Percentiles rank a stretch among this genome's conserved stretches.
phyloP scores from a whole-genome alignment of 53 echinoderm and acorn worm species.

The Henricia sp. region DNA sequence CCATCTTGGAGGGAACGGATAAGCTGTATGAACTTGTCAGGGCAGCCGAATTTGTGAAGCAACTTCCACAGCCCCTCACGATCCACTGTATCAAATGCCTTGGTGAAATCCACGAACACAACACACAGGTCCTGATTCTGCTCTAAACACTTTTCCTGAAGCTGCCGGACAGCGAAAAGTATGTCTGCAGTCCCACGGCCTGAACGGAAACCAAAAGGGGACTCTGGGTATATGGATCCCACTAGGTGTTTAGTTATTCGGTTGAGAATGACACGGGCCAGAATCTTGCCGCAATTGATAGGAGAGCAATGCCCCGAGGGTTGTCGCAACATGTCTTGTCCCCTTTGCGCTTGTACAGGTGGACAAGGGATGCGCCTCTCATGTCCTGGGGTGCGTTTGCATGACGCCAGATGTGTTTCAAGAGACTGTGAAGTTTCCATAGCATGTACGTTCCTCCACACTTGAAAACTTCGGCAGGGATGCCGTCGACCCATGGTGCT shows the following conservation, averaged over 20 bases:
- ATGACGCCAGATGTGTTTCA: slow-evolving; percentile 20
- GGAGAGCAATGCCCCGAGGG: slow-evolving; percentile 12
- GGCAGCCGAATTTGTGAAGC: too few species aligned
- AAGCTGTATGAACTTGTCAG: too few species aligned
- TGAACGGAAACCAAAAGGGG: too few species aligned
- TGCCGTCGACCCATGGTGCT: background rate
- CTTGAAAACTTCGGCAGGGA: slow-evolving; percentile 5
- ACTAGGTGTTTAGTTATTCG: slow-evolving; percentile 13
- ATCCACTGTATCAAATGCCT: too few species aligned
- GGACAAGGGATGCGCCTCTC: slow-evolving; percentile 22
- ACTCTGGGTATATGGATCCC: background rate
- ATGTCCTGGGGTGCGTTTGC: slow-evolving; percentile 31
- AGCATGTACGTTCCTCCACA: slow-evolving; percentile 2
- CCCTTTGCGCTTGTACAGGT: slow-evolving; percentile 42
- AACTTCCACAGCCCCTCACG: background rate
- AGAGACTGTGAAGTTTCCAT: background rate
- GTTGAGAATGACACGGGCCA: slow-evolving; percentile 15
- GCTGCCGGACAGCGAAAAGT: too few species aligned
- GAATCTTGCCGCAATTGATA: slow-evolving; percentile 28
- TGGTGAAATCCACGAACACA: too few species aligned
- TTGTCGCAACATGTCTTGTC: slow-evolving; percentile 3
- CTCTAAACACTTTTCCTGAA: too few species aligned
- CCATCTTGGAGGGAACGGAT: background rate
- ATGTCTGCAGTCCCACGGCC: too few species aligned
- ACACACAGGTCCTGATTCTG: too few species aligned